phyloP scores from a whole-genome alignment of 2,113 vertebrate species.

The Periophthalmodon schlosseri region DNA sequence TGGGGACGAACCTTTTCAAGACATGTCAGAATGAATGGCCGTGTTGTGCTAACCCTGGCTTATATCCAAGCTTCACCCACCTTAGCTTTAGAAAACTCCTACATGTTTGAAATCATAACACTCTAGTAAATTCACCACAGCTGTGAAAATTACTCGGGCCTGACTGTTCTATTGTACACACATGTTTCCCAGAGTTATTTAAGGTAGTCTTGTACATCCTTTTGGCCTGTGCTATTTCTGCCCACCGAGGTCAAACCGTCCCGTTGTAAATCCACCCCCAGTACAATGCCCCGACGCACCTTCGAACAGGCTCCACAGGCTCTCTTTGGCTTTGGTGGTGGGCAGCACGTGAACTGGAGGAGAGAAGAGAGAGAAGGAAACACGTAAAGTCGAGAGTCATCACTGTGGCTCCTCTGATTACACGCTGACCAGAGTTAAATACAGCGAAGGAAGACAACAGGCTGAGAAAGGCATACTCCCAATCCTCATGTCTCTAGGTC shows the following conservation, averaged over 20 bases:
- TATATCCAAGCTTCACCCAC: neutral
- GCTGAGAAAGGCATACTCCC: constrained; percentile 48
- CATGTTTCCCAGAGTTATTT: constrained; percentile 43
- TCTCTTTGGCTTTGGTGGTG: constrained; percentile 64
- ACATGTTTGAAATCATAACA: constrained; percentile 1
- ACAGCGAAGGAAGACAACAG: constrained; percentile 59
- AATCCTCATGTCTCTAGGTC: constrained; percentile 36
- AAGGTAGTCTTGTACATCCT: constrained; percentile 23
- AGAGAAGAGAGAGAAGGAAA: constrained; percentile 31
- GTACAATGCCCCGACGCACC: constrained; percentile 64
- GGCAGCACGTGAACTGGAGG: constrained; percentile 74
- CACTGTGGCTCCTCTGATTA: constrained; percentile 67
- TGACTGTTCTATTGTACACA: constrained; percentile 15
- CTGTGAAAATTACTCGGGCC: neutral
- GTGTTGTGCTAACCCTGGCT: constrained; percentile 2
- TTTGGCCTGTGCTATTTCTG: constrained; percentile 48
- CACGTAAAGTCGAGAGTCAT: constrained; percentile 61
- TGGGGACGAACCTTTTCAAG: neutral
- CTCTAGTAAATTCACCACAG: neutral
- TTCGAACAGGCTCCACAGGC: constrained; percentile 80
- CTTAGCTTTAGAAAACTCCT: neutral
- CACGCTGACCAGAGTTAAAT: constrained; percentile 65
- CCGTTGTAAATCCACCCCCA: constrained; percentile 17
- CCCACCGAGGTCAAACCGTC: constrained; percentile 18
- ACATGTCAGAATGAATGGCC: neutral